Evolutionary conservation across 2,888 invertebrate species (phyloP).

Genomic region (Hemithea aestivaria): DNA sequence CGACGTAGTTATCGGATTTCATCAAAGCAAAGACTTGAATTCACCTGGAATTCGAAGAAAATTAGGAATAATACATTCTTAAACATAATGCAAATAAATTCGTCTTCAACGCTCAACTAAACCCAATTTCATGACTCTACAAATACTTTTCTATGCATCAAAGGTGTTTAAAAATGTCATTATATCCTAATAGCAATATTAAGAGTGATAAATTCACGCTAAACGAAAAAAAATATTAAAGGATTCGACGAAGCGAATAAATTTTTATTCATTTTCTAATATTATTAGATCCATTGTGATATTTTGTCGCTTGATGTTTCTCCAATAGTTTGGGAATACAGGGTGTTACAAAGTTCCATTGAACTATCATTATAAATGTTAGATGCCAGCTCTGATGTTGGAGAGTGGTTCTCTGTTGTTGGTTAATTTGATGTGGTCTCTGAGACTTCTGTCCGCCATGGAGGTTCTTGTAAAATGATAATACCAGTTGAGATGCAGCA

Average conservation of each 20-base stretch:
- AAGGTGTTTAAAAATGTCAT: conserved; percentile 50
- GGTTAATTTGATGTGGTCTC: too few species aligned
- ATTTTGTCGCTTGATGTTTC: conserved; percentile 47
- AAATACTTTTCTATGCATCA: conserved; percentile 22
- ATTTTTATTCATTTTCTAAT: conserved; percentile 45
- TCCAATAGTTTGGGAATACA: conserved; percentile 51
- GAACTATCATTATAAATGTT: too few species aligned
- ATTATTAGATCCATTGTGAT: conserved; percentile 58
- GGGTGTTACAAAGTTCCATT: conserved; percentile 38
- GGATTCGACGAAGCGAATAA: conserved; percentile 51
- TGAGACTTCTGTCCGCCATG: too few species aligned
- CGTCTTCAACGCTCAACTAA: conserved; percentile 4
- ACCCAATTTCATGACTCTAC: conserved; percentile 5
- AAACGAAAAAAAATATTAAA: conserved; percentile 47
- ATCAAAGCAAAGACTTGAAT: too few species aligned
- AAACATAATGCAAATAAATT: neutral
- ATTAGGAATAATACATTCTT: too few species aligned
- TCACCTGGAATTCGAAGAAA: too few species aligned
- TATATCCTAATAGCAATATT: conserved; percentile 47
- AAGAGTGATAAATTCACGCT: conserved; percentile 51
- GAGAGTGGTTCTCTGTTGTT: too few species aligned
- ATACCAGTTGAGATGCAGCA: too few species aligned
- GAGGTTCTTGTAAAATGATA: too few species aligned
- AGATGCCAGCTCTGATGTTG: too few species aligned
- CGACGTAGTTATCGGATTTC: too few species aligned